Conservation (phyloP, 1,140 invertebrate species). For the Coelopa frigida region DNA sequence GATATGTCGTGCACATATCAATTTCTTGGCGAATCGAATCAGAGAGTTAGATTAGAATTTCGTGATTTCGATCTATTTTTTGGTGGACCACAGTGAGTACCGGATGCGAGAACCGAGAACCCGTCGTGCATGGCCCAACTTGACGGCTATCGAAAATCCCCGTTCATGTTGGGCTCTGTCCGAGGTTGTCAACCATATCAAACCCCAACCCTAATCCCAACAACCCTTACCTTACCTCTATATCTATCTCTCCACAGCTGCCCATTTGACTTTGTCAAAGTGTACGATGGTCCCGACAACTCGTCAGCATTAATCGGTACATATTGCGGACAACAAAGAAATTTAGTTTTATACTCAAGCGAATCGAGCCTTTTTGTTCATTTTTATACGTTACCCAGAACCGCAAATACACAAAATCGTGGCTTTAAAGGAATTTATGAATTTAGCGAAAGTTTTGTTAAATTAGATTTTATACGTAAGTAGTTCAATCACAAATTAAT, state of each 20-base stretch:
- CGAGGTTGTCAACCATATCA: neutral
- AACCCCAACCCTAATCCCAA: too few species aligned
- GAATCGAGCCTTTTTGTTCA: constrained; percentile 80
- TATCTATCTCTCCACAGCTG: constrained; percentile 61
- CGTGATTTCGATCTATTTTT: constrained; percentile 98
- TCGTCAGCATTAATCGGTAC: constrained; percentile 85
- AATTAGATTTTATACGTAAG: constrained; percentile 90
- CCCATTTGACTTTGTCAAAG: constrained; percentile 95
- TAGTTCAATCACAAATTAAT: too few species aligned
- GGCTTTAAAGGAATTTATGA: constrained; percentile 94
- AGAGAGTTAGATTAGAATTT: constrained; percentile 93
- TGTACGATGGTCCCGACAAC: constrained; percentile 88
- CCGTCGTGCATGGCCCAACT: neutral
- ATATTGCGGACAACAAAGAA: constrained; percentile 95
- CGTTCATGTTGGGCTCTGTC: neutral
- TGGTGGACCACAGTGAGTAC: constrained; percentile 94
- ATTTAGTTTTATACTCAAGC: constrained; percentile 90
- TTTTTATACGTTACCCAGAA: constrained; percentile 81
- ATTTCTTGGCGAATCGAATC: constrained; percentile 81
- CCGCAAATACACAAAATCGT: constrained; percentile 86
- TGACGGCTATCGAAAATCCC: neutral
- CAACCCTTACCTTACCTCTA: too few species aligned
- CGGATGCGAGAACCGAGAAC: constrained; percentile 1
- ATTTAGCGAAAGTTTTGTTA: constrained; percentile 94
- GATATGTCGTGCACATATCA: constrained; percentile 88